Evolutionary conservation across 64 coral and sea anemone species (phyloP), one percentile per base, ranked within the genome.

Genomic region (Dendronephthya gigantea): DNA sequence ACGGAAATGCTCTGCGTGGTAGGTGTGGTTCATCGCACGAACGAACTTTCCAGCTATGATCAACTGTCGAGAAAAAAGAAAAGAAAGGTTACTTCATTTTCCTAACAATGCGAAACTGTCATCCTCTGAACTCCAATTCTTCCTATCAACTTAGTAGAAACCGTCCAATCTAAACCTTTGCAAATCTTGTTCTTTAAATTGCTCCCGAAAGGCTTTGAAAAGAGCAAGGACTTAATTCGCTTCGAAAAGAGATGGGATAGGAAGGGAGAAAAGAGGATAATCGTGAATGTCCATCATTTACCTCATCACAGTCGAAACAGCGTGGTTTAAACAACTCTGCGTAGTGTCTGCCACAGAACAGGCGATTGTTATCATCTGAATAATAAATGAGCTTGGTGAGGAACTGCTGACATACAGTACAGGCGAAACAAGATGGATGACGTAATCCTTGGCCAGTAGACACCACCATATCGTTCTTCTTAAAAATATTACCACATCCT

Each of bases 371-470:
- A 36, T 79, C 72, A 79, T 79, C 72, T 36, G 30, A 15, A 79
- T 79, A 79, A 79, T 79, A 79, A 35, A 79, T 79, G 13, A 79
- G 36, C 72, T 79, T 79, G 2, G 36, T 39, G 32, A 79, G 36
- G 14, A 79, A 39, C 36, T 79, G 32, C 9, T 79, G 72, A 79
- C 72, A 79, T 16, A 79, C 72, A 34, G 72, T 79, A 39, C 72
- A 79, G 36, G 72, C 6, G 72, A 79, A 79, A 79, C 72, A 79
- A 15, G 72, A 79, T 34, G 72, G 72, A 79, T 79, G 72, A 79
- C 72, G 72, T 29, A 4, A 34, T 36, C 72, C 72, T 36, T 35
- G 19, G 29, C 72, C 9, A 36, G 72, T 16, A 16, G 36, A 36
- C 36, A 79, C 72, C 9, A 79, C 36, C 36, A 79, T 39, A 12